Evolutionary conservation across 2,113 vertebrate genomes (phyloP).

Genomic region (Turnix velox): DNA sequence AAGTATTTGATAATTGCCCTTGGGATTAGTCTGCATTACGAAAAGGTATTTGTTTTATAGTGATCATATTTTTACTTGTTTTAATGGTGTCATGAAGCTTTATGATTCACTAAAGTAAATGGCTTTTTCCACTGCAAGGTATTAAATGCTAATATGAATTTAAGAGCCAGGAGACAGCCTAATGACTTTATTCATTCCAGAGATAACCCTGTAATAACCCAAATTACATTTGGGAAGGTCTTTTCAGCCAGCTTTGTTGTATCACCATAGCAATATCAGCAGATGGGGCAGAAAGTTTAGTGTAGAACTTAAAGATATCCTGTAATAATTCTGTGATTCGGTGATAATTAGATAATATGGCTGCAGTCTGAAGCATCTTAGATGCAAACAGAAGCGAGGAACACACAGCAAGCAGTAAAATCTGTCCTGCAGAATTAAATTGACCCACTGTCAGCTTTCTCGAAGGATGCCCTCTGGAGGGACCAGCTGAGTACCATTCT

Average conservation of each 20-base stretch:
- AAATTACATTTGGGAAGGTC: background rate
- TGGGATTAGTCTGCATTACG: conserved; percentile 89
- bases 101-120: background rate
- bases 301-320: background rate
- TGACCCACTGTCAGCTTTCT: background rate
- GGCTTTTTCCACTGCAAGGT: background rate
- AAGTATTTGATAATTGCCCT: conserved; percentile 95
- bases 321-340: no score
- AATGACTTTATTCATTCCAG: background rate
- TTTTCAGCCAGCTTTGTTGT: background rate
- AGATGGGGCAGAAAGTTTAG: background rate
- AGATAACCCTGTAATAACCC: background rate
- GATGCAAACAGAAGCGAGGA: background rate
- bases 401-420: background rate
- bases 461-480: background rate
- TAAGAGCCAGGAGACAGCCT: background rate
- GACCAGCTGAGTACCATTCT: background rate
- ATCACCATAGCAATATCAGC: background rate
- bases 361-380: background rate
- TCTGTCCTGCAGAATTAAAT: background rate
- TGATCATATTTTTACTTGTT: background rate
- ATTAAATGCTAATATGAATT: background rate
- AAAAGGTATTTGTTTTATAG: conserved; percentile 80
- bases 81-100: background rate
- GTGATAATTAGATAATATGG: background rate